Conservation (phyloP, 1,140 invertebrate genomes). For the Caenorhabditis inopinata region DNA sequence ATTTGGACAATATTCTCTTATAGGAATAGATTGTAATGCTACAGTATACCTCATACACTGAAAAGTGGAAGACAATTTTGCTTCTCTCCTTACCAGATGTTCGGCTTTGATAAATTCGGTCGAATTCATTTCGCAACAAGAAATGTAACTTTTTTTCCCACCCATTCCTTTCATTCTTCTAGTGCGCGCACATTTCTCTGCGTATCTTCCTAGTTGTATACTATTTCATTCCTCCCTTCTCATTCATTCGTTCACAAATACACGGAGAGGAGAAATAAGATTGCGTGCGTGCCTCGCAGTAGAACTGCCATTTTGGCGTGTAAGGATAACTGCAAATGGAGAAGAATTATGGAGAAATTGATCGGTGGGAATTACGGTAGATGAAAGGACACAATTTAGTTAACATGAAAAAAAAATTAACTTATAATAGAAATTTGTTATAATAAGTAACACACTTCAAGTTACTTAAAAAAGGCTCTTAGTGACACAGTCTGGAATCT, state of each 20-base stretch:
- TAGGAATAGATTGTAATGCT: no score
- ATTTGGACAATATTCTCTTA: no score
- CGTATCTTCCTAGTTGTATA: background rate
- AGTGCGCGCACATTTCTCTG: background rate
- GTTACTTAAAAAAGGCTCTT: slow-evolving; percentile 25
- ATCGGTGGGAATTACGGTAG: background rate
- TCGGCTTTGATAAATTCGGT: no score
- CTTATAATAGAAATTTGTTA: background rate
- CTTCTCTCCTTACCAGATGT: no score
- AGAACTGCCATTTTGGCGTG: background rate
- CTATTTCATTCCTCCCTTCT: background rate
- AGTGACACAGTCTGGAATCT: slow-evolving; percentile 16
- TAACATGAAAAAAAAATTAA: background rate
- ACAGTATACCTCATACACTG: no score
- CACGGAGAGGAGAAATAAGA: background rate
- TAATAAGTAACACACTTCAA: background rate
- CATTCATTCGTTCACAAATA: background rate
- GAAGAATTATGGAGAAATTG: background rate
- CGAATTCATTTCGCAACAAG: no score
- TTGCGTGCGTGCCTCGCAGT: background rate
- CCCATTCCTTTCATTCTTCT: no score
- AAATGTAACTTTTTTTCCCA: no score
- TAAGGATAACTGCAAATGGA: background rate
- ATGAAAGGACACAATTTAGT: background rate
- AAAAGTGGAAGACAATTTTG: no score